Conservation (phyloP, 2,797 vertebrate genomes). For the Gouania willdenowi region DNA sequence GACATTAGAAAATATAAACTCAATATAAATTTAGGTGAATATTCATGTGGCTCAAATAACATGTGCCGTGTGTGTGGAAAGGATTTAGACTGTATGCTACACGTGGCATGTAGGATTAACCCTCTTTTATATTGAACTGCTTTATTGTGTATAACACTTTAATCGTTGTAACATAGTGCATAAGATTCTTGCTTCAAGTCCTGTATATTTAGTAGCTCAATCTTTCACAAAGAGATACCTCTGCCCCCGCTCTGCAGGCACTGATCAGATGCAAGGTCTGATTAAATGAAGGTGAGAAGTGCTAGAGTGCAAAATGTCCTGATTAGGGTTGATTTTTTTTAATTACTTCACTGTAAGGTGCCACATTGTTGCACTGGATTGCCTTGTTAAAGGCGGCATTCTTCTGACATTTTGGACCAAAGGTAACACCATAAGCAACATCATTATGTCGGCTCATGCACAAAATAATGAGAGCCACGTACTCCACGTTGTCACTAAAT, state of each 20-base stretch:
- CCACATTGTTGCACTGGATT: background rate
- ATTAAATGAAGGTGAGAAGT: slow-evolving; percentile 20
- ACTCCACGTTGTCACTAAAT: too few relatives aligned
- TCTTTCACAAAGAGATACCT: background rate
- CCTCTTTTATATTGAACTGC: slow-evolving; percentile 46
- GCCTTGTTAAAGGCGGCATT: background rate
- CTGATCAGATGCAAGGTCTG: slow-evolving; percentile 16
- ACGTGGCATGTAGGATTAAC: background rate
- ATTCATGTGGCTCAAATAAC: background rate
- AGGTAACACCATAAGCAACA: background rate
- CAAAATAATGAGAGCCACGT: background rate
- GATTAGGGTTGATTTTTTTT: background rate
- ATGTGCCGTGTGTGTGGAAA: background rate
- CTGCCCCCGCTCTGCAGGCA: slow-evolving; percentile 1
- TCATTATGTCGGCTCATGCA: background rate
- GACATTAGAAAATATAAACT: background rate
- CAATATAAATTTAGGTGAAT: background rate
- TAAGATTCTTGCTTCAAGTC: slow-evolving; percentile 12
- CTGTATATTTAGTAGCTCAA: slow-evolving; percentile 5
- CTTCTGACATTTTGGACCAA: background rate
- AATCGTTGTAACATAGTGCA: slow-evolving; percentile 45
- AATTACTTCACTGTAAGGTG: background rate
- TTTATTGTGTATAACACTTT: slow-evolving; percentile 44
- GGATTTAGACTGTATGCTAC: background rate
- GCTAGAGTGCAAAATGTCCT: slow-evolving; percentile 1